These are phyloP conservation scores for Yponomeuta sedellus DNA, from an alignment of 2,888 invertebrate species.

Conservation along the genomic window DNA sequence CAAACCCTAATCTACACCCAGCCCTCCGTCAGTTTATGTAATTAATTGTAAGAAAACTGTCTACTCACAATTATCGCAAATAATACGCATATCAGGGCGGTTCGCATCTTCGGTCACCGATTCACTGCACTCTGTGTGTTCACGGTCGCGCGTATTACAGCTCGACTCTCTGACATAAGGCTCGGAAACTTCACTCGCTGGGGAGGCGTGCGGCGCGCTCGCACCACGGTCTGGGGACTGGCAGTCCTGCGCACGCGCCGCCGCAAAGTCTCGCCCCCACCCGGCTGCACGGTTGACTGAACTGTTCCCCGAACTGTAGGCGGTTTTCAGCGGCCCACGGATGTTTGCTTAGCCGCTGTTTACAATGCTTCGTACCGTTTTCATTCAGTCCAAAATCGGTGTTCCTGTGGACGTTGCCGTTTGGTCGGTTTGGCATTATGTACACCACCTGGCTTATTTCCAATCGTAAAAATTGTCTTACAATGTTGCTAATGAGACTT, in stretches of 20 bases:
- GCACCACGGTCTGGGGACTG: constrained; percentile 47
- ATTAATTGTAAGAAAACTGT: neutral
- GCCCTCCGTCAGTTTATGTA: no score
- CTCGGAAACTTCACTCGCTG: neutral
- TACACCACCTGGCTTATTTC: no score
- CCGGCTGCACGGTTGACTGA: constrained; percentile 7
- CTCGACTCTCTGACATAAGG: constrained; percentile 3
- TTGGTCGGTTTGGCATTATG: no score
- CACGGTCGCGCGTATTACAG: neutral
- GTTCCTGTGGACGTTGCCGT: no score
- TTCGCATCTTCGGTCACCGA: constrained; percentile 56
- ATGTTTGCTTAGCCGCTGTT: neutral
- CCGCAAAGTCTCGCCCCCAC: constrained; percentile 21
- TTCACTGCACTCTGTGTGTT: constrained; percentile 40
- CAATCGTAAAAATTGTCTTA: no score
- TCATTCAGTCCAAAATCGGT: no score
- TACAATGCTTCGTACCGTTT: neutral
- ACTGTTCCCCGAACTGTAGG: neutral
- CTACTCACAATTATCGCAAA: constrained; percentile 59
- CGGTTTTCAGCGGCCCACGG: neutral
- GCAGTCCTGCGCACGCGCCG: constrained; percentile 15
- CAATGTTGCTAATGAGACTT: no score
- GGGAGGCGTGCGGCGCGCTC: constrained; percentile 45
- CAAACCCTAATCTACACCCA: no score
- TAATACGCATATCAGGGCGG: constrained; percentile 57